Evolutionary conservation across 1,140 invertebrate species (phyloP), one percentile per base, ranked within the genome.

Genomic region (Ostrea edulis): DNA sequence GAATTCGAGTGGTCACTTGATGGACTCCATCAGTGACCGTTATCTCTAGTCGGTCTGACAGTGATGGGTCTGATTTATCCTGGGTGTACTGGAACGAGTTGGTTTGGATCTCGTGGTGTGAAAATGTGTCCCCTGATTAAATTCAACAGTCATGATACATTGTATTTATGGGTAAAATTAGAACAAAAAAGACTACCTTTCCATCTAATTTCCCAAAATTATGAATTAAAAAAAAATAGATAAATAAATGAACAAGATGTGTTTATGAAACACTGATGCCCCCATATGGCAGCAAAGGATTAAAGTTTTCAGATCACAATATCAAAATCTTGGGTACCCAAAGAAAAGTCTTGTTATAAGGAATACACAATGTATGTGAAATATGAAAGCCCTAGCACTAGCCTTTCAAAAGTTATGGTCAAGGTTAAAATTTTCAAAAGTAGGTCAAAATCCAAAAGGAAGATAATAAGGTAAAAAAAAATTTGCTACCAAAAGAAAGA

Each of bases 41-140:
- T 8, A 95, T 14, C 9, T 87, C 53, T 44, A 95, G 89, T 11
- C 51, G 82, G 83, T 94, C 93, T 20, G n/a, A 52, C 7, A 54
- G 54, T 7, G 65, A 82, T 55, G 7, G 82, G 17, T 87, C 85
- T 17, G 89, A 88, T 12, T 91, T 92, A 55, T 90, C 88, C 86
- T 94, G 93, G 0, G 55, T 82, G 86, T 95, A 95, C 29, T 91
- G 90, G 71, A 95, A 90, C 11, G 82, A 86, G 81, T 88, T 90
- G 4, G 87, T 85, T 20, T 89, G 44, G 8, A 95, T 35, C 29
- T 94, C 93, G 14, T 89, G 51, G 54, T 92, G 93, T 0, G 85
- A 83, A 84, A 93, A 92, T 9, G 25, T 83, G 52, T 93, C 92
- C 87, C 92, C 93, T 94, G 86, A 14, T 20, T 29, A 81, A 71